Evolutionary conservation across 2,113 vertebrate genomes (phyloP).

Genomic region (Rhea americana): DNA sequence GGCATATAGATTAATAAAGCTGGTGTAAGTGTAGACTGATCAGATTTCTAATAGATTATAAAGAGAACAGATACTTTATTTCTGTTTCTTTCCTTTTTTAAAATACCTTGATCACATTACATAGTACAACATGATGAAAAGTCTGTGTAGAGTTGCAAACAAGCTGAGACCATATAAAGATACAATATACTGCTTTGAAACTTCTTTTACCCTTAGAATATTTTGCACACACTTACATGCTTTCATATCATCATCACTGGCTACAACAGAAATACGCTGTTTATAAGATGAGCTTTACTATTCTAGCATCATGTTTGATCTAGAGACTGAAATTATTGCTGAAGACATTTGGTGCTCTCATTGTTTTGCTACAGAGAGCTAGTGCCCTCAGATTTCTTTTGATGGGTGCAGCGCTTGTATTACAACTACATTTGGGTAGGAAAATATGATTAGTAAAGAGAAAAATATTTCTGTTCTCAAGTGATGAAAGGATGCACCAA

Average conservation of each 20-base stretch:
- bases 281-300: not conserved
- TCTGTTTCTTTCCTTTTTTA: slow-evolving; percentile 2
- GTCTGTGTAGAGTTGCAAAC: not conserved
- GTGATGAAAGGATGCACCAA: not conserved
- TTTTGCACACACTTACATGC: not conserved
- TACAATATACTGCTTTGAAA: slow-evolving; percentile 18
- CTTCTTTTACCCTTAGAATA: not conserved
- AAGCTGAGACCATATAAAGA: not conserved
- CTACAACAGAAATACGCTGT: not conserved
- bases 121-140: slow-evolving; percentile 1
- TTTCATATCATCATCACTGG: not conserved
- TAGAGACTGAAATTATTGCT: not conserved
- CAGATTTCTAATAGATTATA: not conserved
- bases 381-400: not conserved
- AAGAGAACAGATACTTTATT: slow-evolving; percentile 39
- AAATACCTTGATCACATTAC: slow-evolving; percentile 24
- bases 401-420: not conserved
- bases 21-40: slow-evolving; percentile 45
- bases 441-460: not conserved
- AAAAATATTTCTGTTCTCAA: not conserved
- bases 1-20: slow-evolving; percentile 48
- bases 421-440: not conserved
- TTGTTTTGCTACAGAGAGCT: not conserved
- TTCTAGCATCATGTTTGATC: not conserved
- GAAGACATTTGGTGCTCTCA: not conserved